A percentile compares a stretch with the other conserved stretches of the same genome.
phyloP scores from a whole-genome alignment of 2,888 invertebrate species.

The Xanthia icteritia region DNA sequence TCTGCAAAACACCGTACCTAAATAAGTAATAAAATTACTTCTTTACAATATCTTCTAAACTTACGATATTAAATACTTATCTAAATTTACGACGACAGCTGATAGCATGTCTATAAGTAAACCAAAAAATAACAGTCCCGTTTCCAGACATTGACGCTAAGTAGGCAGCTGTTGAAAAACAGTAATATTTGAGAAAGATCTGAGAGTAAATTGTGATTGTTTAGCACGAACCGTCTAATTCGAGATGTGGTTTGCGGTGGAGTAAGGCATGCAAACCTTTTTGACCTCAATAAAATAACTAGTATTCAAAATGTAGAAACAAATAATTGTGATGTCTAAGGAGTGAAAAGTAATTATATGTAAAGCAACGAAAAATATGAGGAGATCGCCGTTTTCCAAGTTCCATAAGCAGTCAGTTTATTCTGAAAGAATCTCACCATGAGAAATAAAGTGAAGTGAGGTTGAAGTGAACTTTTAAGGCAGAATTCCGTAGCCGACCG shows the following conservation, averaged over 20 bases:
- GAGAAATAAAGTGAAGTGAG: not conserved
- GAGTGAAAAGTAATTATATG: not conserved
- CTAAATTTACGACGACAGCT: not conserved
- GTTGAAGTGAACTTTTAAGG: not conserved
- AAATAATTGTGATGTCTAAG: not conserved
- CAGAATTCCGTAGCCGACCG: too few species aligned
- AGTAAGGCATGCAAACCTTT: conserved; percentile 26
- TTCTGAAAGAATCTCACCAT: not conserved
- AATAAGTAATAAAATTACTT: not conserved
- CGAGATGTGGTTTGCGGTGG: conserved; percentile 50
- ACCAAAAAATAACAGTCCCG: not conserved
- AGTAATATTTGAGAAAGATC: conserved; percentile 35
- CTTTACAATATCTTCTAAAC: not conserved
- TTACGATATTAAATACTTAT: too few species aligned
- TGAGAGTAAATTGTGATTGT: conserved; percentile 43
- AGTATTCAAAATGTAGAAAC: conserved; percentile 11
- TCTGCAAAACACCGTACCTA: too few species aligned
- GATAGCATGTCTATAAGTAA: not conserved
- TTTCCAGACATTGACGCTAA: conserved; percentile 6
- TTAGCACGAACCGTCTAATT: conserved; percentile 55
- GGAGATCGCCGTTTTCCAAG: not conserved
- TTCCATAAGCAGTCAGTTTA: not conserved
- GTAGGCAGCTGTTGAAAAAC: conserved; percentile 38
- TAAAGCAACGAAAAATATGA: not conserved
- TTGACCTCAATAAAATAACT: conserved; percentile 38